phyloP scores from a whole-genome alignment of 2,113 vertebrate species.

The Cranoglanis bouderius region DNA sequence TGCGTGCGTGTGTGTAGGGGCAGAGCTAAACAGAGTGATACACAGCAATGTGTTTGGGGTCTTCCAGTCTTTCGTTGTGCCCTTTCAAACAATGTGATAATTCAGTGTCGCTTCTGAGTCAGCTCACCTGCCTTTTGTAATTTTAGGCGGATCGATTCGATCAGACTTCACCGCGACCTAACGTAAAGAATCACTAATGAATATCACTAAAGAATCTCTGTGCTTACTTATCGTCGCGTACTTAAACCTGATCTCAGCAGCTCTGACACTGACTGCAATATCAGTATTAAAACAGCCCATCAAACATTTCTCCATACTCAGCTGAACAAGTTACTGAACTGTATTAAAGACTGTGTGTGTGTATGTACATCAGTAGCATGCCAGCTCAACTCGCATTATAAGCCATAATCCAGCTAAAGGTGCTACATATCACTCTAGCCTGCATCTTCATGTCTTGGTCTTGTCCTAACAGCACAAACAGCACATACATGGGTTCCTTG shows the following conservation, averaged over 20 bases:
- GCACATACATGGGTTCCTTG: neutral
- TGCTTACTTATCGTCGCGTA: neutral
- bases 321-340: conserved; percentile 22
- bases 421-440: conserved; percentile 27
- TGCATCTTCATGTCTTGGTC: neutral
- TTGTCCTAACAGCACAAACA: neutral
- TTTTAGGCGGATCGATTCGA: neutral
- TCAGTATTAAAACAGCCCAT: conserved; percentile 10
- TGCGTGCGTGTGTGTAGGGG: conserved; percentile 23
- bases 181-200: neutral
- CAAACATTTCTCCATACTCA: neutral
- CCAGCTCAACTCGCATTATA: conserved; percentile 17
- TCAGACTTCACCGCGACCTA: neutral
- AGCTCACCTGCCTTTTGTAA: neutral
- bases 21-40: conserved; percentile 39
- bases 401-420: conserved; percentile 48
- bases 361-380: conserved; percentile 15
- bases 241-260: neutral
- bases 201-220: neutral
- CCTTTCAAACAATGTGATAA: neutral
- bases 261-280: neutral
- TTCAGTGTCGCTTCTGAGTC: neutral
- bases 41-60: conserved; percentile 46
- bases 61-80: conserved; percentile 36
- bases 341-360: neutral